A percentile compares a stretch with the other conserved stretches of the same genome.
Evolutionary conservation across 1,140 invertebrate species (phyloP).

Genomic region (Drosophila sp.): DNA sequence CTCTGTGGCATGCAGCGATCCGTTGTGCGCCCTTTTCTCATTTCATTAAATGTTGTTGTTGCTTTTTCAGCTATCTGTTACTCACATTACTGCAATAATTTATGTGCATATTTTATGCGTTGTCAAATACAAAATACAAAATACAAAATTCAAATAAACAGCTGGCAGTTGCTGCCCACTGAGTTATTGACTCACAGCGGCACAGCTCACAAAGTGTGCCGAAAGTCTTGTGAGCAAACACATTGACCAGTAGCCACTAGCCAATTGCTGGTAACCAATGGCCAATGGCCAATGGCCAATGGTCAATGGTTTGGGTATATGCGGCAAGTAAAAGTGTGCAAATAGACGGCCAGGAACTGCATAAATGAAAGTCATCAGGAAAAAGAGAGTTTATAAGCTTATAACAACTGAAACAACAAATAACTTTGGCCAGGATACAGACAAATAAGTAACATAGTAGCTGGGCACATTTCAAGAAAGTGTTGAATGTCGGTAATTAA

Average conservation of each 20-base stretch:
- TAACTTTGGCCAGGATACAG: constrained; percentile 63
- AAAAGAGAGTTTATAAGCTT: constrained; percentile 62
- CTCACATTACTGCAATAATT: constrained; percentile 52
- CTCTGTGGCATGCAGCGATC: constrained; percentile 45
- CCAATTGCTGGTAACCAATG: constrained; percentile 26
- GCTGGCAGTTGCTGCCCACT: constrained; percentile 39
- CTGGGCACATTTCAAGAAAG: constrained; percentile 61
- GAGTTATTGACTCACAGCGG: constrained; percentile 44
- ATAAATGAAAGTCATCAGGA: constrained; percentile 79
- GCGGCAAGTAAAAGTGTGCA: constrained; percentile 76
- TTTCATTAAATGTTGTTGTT: not conserved
- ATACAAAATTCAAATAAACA: constrained; percentile 73
- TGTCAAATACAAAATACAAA: constrained; percentile 71
- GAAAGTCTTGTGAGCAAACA: constrained; percentile 53
- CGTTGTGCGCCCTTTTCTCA: constrained; percentile 46
- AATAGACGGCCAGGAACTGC: constrained; percentile 56
- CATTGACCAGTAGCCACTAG: constrained; percentile 46
- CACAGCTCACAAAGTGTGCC: constrained; percentile 49
- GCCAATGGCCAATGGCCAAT: constrained; percentile 21
- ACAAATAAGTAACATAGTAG: too few relatives aligned
- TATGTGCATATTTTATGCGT: constrained; percentile 72
- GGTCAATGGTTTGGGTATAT: constrained; percentile 11
- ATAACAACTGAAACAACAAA: constrained; percentile 46
- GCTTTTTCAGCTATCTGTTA: constrained; percentile 6
- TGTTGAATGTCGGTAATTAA: constrained; percentile 76